Percentiles rank a stretch among this genome's conserved stretches.
These are phyloP conservation scores for human (Homo sapiens) DNA, from an alignment of 2,113 vertebrate species.

Conservation along the genomic window GRCh38 chr2:152007501-152008000, in stretches of 20 bases:
- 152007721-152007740: neutral
- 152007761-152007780: neutral
- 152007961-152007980: no score
- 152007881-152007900: no score
- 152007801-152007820: no score
- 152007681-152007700: neutral
- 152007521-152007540: no score
- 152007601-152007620: neutral
- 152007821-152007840: no score
- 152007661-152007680: neutral
- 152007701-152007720: neutral
- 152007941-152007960: no score
- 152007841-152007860: no score
- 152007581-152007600: accelerated
- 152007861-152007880: no score
- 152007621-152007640: neutral
- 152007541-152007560: neutral
- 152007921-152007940: no score
- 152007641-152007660: neutral
- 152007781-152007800: no score
- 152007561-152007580: neutral
- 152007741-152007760: neutral
- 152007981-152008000: no score
- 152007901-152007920: no score
- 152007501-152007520: neutral